Evolutionary conservation across 1,140 invertebrate genomes (phyloP).

Genomic region (Lucilia sericata): DNA sequence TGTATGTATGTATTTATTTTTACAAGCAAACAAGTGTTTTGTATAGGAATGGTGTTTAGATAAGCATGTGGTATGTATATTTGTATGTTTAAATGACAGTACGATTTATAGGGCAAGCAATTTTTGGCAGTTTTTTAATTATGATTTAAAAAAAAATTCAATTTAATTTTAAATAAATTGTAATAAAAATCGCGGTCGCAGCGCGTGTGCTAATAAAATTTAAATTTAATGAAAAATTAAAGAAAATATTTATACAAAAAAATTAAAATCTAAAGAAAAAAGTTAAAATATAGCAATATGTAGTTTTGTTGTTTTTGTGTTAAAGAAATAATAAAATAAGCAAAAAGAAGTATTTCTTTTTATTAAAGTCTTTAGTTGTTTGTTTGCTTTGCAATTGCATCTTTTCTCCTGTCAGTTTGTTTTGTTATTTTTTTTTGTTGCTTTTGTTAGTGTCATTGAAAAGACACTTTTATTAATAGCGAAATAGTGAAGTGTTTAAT

Average conservation of each 20-base stretch:
- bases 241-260: not conserved
- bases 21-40: no score
- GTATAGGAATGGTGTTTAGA: no score
- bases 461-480: constrained; percentile 8
- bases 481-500: not conserved
- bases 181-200: not conserved
- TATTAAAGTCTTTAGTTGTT: not conserved
- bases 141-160: no score
- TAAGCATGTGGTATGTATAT: no score
- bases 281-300: not conserved
- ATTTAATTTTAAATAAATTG: no score
- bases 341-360: not conserved
- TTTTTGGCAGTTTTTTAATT: no score
- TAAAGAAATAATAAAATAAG: not conserved
- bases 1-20: no score
- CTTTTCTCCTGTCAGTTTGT: not conserved
- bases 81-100: no score
- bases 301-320: not conserved
- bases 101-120: no score
- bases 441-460: not conserved
- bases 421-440: not conserved
- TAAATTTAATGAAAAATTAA: not conserved
- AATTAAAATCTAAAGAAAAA: not conserved
- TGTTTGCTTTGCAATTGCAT: not conserved
- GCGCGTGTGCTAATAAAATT: not conserved